Percentiles rank a stretch among this genome's conserved stretches.
Evolutionary conservation across 2,888 invertebrate species (phyloP).

Genomic region (Acleris cristana): DNA sequence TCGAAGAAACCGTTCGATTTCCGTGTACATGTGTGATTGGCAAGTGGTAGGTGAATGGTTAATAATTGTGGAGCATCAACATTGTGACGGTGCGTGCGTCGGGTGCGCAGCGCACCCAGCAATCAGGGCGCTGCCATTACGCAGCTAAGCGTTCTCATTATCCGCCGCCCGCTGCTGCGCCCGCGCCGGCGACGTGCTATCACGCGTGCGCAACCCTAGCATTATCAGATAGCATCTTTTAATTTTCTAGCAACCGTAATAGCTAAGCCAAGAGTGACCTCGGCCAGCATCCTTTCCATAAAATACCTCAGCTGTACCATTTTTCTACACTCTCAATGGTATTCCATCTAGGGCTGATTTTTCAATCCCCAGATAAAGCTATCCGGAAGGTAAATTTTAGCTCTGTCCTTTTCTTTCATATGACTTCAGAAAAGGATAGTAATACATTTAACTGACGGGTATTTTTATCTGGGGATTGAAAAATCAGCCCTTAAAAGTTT

Average conservation of each 20-base stretch:
- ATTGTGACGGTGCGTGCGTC: slow-evolving; percentile 61
- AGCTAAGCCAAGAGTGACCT: slow-evolving; percentile 22
- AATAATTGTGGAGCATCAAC: slow-evolving; percentile 45
- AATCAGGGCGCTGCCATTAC: slow-evolving; percentile 68
- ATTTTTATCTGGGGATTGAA: too few relatives aligned
- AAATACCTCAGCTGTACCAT: slow-evolving; percentile 3
- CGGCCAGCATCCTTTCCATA: slow-evolving; percentile 19
- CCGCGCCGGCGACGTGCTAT: slow-evolving; percentile 48
- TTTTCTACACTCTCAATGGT: background rate
- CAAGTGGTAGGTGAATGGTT: slow-evolving; percentile 17
- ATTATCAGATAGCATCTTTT: slow-evolving; percentile 63
- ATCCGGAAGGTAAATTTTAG: too few relatives aligned
- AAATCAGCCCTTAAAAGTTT: too few relatives aligned
- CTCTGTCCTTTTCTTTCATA: too few relatives aligned
- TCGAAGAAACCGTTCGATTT: background rate
- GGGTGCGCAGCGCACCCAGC: slow-evolving; percentile 54
- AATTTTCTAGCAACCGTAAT: slow-evolving; percentile 47
- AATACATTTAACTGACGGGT: too few relatives aligned
- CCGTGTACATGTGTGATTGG: slow-evolving; percentile 5
- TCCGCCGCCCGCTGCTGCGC: slow-evolving; percentile 56
- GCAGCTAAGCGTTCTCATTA: slow-evolving; percentile 71
- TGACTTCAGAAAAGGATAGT: too few relatives aligned
- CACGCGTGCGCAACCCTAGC: slow-evolving; percentile 45
- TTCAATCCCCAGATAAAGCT: too few relatives aligned
- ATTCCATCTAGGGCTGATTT: too few relatives aligned